A percentile compares a stretch with the other conserved stretches of the same genome.
These are phyloP conservation scores for Hoplodrina blanda DNA, from an alignment of 2,888 invertebrate species.

Conservation along the genomic window DNA sequence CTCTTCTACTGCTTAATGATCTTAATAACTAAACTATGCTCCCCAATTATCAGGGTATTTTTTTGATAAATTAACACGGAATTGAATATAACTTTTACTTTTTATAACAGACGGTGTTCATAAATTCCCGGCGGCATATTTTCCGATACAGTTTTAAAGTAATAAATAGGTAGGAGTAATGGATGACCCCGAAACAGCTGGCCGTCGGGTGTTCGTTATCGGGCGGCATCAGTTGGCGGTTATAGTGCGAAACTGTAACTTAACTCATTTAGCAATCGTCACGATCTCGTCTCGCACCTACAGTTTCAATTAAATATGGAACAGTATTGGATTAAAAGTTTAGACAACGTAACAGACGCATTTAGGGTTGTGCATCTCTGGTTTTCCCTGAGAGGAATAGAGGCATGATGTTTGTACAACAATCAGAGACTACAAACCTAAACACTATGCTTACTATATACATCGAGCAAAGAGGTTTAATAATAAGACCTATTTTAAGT, in stretches of 20 bases:
- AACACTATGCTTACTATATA: background rate
- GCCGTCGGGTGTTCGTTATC: slow-evolving; percentile 54
- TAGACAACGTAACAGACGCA: background rate
- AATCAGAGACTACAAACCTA: background rate
- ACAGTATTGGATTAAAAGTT: slow-evolving; percentile 37
- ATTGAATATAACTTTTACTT: slow-evolving; percentile 11
- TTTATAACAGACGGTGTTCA: slow-evolving; percentile 32
- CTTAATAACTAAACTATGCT: background rate
- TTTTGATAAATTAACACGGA: background rate
- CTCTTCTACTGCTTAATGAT: no score
- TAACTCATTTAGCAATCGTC: slow-evolving; percentile 54
- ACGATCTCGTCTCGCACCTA: slow-evolving; percentile 45
- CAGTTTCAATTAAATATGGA: slow-evolving; percentile 36
- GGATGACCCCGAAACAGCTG: slow-evolving; percentile 51
- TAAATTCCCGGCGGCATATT: slow-evolving; percentile 45
- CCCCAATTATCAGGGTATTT: background rate
- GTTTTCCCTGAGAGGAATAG: background rate
- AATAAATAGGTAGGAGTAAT: slow-evolving; percentile 53
- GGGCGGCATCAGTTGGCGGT: slow-evolving; percentile 50
- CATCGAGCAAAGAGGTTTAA: background rate
- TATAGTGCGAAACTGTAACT: slow-evolving; percentile 54
- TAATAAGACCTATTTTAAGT: background rate
- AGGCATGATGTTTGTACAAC: background rate
- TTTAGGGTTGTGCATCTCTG: background rate
- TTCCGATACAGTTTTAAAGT: slow-evolving; percentile 53